Evolutionary conservation across 2,888 invertebrate genomes (phyloP), one percentile per base, ranked within the genome.

Genomic region (Mythimna lalbum): DNA sequence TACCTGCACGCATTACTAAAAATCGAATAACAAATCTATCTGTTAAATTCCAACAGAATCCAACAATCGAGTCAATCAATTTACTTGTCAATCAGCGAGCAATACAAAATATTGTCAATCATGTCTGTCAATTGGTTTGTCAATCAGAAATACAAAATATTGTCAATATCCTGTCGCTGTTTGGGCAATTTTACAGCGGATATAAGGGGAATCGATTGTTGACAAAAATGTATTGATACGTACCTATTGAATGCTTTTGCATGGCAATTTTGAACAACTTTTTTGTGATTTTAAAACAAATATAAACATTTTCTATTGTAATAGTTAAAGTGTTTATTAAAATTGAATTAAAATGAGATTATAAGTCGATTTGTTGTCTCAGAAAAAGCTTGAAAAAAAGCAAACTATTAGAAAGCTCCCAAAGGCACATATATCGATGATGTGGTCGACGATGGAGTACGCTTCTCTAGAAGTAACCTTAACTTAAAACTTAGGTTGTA

Each of bases 81-180:
- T 71, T 72, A 76, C 59, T 71, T 56, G 47, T 65, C 63, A 78
- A 76, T 74, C 69, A 71, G 27, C 63, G 61, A 77, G 73, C 23
- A 78, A 71, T 66, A 73, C 75, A 79, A 78, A 86, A 79, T 79
- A 76, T 76, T 79, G 76, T 79, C 83, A 87, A 86, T 86, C 83
- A 80, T 65, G 80, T 89, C 87, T 89, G 86, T 89, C 87, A 90
- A 87, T 87, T 83, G 82, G 71, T 66, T 70, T 86, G 83, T 87
- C 86, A 88, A 87, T 86, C 84, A 82, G 78, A 77, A 78, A 76
- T 76, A 76, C 80, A 83, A 87, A 91, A 91, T 90, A 89, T 91
- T 89, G 89, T 81, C 90, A 89, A 91, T 92, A 89, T 89, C 89
- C 89, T 57, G 70, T 80, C 82, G 86, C 86, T 84, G 81, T 86